Evolutionary conservation across 1,140 invertebrate species (phyloP).

Genomic region (Leucophenga varia): DNA sequence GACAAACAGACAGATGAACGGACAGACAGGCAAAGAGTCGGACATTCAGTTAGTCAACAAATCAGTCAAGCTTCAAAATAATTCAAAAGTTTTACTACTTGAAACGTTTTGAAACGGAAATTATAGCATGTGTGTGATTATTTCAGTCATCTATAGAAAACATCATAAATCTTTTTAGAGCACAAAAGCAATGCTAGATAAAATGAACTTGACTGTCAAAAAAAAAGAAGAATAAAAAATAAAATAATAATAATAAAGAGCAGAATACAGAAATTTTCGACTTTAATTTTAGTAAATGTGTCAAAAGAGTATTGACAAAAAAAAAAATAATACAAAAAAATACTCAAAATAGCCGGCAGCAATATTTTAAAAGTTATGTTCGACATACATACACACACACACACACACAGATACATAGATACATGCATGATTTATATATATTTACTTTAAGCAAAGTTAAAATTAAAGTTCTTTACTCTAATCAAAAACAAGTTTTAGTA

Average conservation of each 20-base stretch:
- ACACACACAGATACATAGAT: too few relatives aligned
- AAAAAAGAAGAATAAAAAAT: background rate
- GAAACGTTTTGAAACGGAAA: slow-evolving; percentile 12
- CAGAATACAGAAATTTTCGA: slow-evolving; percentile 13
- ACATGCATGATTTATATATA: too few relatives aligned
- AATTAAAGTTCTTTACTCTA: too few relatives aligned
- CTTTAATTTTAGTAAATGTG: slow-evolving; percentile 34
- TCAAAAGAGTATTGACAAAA: slow-evolving; percentile 24
- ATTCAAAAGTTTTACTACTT: slow-evolving; percentile 16
- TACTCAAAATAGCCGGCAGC: background rate
- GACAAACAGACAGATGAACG: background rate
- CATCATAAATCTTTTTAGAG: slow-evolving; percentile 30
- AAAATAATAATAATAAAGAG: too few relatives aligned
- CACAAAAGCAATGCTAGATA: too few relatives aligned
- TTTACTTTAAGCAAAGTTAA: too few relatives aligned
- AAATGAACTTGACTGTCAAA: too few relatives aligned
- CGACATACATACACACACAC: too few relatives aligned
- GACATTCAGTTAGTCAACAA: slow-evolving; percentile 20
- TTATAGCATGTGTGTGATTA: slow-evolving; percentile 27
- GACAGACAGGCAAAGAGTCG: background rate
- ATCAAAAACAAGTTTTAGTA: too few relatives aligned
- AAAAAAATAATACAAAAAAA: background rate
- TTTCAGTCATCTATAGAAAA: slow-evolving; percentile 30
- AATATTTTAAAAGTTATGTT: too few relatives aligned
- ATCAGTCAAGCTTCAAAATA: slow-evolving; percentile 28